These are phyloP conservation scores for Shinisaurus crocodilurus DNA, from an alignment of 2,113 vertebrate genomes.

Conservation along the genomic window DNA sequence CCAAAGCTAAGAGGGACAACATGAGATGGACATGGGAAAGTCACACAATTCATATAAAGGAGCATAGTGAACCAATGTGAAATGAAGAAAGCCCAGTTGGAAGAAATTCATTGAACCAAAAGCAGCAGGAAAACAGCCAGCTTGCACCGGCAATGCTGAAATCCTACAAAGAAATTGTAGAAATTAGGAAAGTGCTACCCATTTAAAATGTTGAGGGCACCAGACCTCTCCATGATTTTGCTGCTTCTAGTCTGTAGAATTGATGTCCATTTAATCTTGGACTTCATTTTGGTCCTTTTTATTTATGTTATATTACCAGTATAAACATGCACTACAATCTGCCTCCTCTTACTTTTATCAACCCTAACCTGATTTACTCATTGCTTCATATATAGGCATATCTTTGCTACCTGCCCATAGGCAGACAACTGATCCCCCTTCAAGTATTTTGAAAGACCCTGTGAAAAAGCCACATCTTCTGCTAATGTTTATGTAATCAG, in stretches of 20 bases:
- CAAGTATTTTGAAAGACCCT: background rate
- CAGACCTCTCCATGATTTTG: background rate
- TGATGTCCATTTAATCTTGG: background rate
- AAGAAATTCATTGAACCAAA: background rate
- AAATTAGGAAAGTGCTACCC: background rate
- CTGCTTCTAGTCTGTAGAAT: background rate
- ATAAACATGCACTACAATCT: background rate
- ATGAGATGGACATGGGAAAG: background rate
- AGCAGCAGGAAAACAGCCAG: background rate
- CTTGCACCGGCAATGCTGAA: background rate
- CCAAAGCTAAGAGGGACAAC: conserved; percentile 1
- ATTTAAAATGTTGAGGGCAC: background rate
- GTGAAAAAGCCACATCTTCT: background rate
- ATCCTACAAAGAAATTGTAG: conserved; percentile 2
- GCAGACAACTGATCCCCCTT: background rate
- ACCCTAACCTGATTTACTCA: conserved; percentile 18
- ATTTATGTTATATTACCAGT: background rate
- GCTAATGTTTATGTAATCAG: background rate
- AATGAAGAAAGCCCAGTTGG: background rate
- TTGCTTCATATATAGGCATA: conserved; percentile 7
- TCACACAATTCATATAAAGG: background rate
- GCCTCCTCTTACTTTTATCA: background rate
- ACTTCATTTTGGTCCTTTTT: background rate
- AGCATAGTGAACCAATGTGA: background rate
- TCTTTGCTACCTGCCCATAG: background rate